Base-by-base conservation (phyloP, 2,888 invertebrate species). In the Carpatolechia fugitivella region DNA sequence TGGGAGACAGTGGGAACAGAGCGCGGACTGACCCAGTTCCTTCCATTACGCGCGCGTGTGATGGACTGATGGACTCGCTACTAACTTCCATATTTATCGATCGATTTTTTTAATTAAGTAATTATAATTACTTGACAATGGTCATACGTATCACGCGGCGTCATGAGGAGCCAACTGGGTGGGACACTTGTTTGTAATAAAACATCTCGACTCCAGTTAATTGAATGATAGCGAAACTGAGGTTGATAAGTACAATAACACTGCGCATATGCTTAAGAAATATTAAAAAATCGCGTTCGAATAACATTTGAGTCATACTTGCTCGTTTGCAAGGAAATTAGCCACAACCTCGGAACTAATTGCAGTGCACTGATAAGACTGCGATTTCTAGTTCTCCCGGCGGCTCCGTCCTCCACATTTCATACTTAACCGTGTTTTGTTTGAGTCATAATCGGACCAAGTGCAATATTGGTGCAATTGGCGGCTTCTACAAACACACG, bases 161-260 rank as follows among this genome's bases (percentile, higher is more conserved):
- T 41, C 52, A 11, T 13, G 64, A 60, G 59, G 62, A 61, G 47
- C 65, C 57, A 46, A 60, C 56, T 63, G 66, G 64, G 69, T 63
- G 66, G 65, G 56, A 47, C 24, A 44, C 24, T 2, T 3, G 40
- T 18, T 41, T 18, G n/a, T 35, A 4, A 35, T n/a, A 20, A 16
- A 41, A 18, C 11, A 18, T 18, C 40, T 18, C 67, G 66, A 63
- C 29, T 44, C 14, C 29, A 10, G 13, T 72, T 75, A 75, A 77
- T 77, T 75, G 63, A 72, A 68, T 69, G 74, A 81, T 78, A 50
- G 60, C 59, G 57, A 68, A 5, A 11, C 20, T 13, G 10, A 70
- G 78, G 59, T 49, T 48, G 72, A 76, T 78, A 72, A 66, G 47
- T 16, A 50, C 16, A 48, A 60, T 60, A 61, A 30, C 11, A n/a